Evolutionary conservation across 30 jellyfish, hydroid and myxozoan species (phyloP).

Genomic region (Hydractinia symbiolongicarpus): DNA sequence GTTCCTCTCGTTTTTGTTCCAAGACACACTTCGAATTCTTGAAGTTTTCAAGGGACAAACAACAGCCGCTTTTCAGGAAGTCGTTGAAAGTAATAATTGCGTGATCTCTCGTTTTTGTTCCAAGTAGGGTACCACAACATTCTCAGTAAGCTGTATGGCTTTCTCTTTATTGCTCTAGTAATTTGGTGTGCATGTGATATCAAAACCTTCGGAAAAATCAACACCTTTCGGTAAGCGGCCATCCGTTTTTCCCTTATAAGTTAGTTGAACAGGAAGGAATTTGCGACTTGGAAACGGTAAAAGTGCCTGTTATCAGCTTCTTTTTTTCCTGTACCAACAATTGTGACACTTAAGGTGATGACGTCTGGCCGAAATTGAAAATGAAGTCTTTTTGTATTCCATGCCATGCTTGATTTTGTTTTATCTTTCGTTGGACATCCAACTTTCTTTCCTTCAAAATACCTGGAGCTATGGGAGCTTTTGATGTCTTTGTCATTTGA

Average conservation of each 20-base stretch:
- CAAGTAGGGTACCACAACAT: neutral
- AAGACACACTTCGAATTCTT: too few species aligned
- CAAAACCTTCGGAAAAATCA: neutral
- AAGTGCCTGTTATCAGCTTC: conserved; percentile 47
- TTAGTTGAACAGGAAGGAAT: too few species aligned
- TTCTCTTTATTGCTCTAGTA: neutral
- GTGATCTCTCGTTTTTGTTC: neutral
- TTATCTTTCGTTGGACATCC: conserved; percentile 43
- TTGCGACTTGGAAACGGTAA: conserved; percentile 13
- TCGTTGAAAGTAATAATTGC: too few species aligned
- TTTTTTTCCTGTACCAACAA: conserved; percentile 33
- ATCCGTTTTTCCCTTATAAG: neutral
- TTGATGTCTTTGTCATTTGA: conserved; percentile 45
- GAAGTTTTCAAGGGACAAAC: too few species aligned
- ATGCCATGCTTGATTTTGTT: conserved; percentile 38
- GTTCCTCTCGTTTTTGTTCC: neutral
- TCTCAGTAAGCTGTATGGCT: neutral
- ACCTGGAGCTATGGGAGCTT: conserved; percentile 47
- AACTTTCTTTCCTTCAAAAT: conserved; percentile 46
- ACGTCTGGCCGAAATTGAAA: conserved; percentile 36
- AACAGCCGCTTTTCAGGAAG: too few species aligned
- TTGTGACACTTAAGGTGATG: conserved; percentile 37
- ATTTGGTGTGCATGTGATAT: neutral
- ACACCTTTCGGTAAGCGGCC: neutral
- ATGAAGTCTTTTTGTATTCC: conserved; percentile 40